These are phyloP conservation scores for Amorpha juglandis DNA, from an alignment of 2,888 invertebrate genomes.

Conservation along the genomic window DNA sequence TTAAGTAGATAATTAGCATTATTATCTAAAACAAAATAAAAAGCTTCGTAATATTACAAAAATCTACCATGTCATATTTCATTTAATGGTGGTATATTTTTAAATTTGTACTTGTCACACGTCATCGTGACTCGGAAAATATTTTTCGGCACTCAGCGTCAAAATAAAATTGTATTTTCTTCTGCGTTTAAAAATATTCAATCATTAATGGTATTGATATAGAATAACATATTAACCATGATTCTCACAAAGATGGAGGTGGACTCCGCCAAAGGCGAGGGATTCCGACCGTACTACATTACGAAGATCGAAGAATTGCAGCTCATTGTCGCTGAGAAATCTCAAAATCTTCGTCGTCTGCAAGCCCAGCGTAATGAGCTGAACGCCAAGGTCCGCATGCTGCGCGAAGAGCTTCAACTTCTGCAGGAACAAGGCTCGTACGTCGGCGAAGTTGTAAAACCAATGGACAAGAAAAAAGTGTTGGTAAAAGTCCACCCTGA, in stretches of 20 bases:
- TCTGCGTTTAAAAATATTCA: not conserved
- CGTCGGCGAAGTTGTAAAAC: constrained; percentile 99
- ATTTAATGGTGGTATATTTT: constrained; percentile 31
- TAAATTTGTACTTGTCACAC: constrained; percentile 35
- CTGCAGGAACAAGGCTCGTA: constrained; percentile 99
- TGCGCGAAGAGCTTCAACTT: constrained; percentile 98
- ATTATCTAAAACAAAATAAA: not conserved
- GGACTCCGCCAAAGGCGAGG: constrained; percentile 90
- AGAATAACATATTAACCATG: constrained; percentile 56
- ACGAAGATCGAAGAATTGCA: constrained; percentile 99
- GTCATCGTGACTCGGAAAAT: constrained; percentile 62
- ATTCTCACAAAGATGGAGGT: constrained; percentile 88
- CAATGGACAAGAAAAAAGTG: constrained; percentile 99
- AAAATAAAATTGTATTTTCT: constrained; percentile 30
- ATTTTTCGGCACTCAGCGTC: constrained; percentile 40
- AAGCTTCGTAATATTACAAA: not conserved
- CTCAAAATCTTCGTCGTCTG: constrained; percentile 97
- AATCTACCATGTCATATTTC: not conserved
- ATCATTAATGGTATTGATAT: constrained; percentile 41
- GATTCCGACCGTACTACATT: constrained; percentile 97
- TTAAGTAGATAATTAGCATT: not conserved
- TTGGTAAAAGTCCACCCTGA: constrained; percentile 99
- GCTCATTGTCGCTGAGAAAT: constrained; percentile 97
- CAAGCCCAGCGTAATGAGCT: constrained; percentile 99
- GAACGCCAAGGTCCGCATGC: constrained; percentile 99